phyloP scores from a whole-genome alignment of 2,113 vertebrate species.

The Sceloporus tristichus region DNA sequence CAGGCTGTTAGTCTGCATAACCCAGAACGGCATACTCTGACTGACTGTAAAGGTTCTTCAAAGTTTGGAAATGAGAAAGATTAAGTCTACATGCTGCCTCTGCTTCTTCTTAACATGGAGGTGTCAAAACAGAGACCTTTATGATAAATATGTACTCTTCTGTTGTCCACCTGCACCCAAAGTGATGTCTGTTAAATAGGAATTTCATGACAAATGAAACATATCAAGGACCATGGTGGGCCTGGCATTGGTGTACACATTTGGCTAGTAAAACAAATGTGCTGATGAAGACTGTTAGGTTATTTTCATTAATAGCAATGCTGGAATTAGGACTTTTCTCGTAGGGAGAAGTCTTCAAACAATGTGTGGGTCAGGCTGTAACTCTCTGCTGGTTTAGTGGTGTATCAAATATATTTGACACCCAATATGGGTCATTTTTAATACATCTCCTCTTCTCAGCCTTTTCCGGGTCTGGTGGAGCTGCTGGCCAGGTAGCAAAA shows the following conservation, averaged over 20 bases:
- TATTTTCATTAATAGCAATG: conserved; percentile 7
- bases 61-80: not conserved
- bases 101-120: not conserved
- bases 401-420: too few species aligned
- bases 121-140: not conserved
- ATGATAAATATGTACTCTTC: not conserved
- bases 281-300: too few species aligned
- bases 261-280: not conserved
- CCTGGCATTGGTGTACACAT: not conserved
- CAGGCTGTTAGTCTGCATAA: not conserved
- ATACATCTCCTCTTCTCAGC: too few species aligned
- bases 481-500: too few species aligned
- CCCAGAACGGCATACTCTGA: not conserved
- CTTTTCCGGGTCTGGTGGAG: too few species aligned
- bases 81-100: not conserved
- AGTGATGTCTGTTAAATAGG: not conserved
- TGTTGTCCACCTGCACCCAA: not conserved
- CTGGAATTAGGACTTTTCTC: not conserved
- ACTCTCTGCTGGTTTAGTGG: too few species aligned
- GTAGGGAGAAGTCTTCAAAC: not conserved
- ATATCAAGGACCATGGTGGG: not conserved
- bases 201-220: not conserved
- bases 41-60: too few species aligned
- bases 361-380: not conserved
- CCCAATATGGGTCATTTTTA: too few species aligned